Conservation (phyloP, 2,888 invertebrate genomes). For the Hecatera dysodea region DNA sequence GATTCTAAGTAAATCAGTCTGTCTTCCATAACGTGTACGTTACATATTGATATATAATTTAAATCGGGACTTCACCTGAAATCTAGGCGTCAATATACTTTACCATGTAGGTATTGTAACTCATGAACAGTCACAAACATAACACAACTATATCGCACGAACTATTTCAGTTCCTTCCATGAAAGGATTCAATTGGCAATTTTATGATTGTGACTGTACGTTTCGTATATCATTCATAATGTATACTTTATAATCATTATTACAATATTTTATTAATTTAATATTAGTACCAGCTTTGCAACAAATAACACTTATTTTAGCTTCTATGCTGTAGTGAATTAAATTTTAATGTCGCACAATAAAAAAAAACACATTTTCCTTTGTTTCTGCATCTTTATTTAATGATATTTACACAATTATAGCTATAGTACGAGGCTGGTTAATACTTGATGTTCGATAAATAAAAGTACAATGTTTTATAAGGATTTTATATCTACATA, state of each 20-base stretch:
- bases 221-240: slow-evolving; percentile 42
- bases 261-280: slow-evolving; percentile 54
- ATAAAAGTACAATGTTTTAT: slow-evolving; percentile 67
- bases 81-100: slow-evolving; percentile 46
- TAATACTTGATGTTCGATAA: slow-evolving; percentile 52
- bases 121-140: slow-evolving; percentile 44
- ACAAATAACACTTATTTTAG: slow-evolving; percentile 53
- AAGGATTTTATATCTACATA: slow-evolving; percentile 61
- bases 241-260: slow-evolving; percentile 51
- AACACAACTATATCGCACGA: slow-evolving; percentile 22
- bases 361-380: slow-evolving; percentile 36
- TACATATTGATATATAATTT: slow-evolving; percentile 55
- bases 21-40: slow-evolving; percentile 79
- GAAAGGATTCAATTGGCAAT: slow-evolving; percentile 35
- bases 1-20: slow-evolving; percentile 72
- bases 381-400: slow-evolving; percentile 47
- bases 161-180: slow-evolving; percentile 45
- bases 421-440: slow-evolving; percentile 47
- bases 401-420: slow-evolving; percentile 44
- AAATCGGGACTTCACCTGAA: slow-evolving; percentile 46
- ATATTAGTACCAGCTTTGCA: slow-evolving; percentile 53
- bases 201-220: slow-evolving; percentile 48
- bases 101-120: slow-evolving; percentile 39
- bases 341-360: slow-evolving; percentile 58
- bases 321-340: slow-evolving; percentile 51